phyloP scores from a whole-genome alignment of 1,140 invertebrate species.

The Aphaenogaster rudis region DNA sequence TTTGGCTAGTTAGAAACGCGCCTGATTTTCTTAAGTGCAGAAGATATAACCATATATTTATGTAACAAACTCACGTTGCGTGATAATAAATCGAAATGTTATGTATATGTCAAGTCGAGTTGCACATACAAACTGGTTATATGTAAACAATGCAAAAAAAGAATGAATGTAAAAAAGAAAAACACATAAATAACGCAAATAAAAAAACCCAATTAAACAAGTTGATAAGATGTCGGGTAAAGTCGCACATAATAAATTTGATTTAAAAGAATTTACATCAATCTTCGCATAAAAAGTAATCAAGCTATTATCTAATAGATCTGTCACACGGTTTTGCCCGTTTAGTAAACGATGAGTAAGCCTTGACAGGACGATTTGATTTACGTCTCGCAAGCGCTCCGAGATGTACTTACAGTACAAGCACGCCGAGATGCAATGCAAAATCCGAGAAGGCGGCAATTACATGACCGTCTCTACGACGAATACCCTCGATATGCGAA shows the following conservation, averaged over 20 bases:
- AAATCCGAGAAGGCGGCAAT: neutral
- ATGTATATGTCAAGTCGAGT: neutral
- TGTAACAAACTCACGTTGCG: neutral
- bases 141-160: neutral
- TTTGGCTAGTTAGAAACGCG: neutral
- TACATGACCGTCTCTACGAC: neutral
- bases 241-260: neutral
- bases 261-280: neutral
- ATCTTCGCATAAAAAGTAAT: constrained; percentile 7
- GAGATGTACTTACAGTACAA: neutral
- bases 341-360: constrained; percentile 1
- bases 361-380: neutral
- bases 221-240: neutral
- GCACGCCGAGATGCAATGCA: neutral
- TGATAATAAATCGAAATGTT: neutral
- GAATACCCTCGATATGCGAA: neutral
- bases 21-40: neutral
- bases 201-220: neutral
- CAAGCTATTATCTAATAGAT: neutral
- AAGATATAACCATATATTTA: neutral
- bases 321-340: neutral
- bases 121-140: neutral
- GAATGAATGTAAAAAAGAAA: neutral
- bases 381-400: neutral
- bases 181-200: neutral